Evolutionary conservation across 2,797 vertebrate species (phyloP).

Genomic region (Rachycentron canadum): DNA sequence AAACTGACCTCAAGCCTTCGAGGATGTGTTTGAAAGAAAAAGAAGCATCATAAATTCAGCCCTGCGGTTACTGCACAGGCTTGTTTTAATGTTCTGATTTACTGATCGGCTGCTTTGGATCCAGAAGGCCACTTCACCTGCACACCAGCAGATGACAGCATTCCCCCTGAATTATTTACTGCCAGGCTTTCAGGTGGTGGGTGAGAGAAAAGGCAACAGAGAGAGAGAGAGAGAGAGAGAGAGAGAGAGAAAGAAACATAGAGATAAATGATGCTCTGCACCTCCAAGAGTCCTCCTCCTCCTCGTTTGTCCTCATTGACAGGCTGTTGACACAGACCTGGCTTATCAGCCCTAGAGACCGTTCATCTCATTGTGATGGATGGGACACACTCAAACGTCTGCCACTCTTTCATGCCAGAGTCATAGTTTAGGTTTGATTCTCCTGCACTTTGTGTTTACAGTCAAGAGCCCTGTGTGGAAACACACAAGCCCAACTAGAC

Average conservation of each 20-base stretch:
- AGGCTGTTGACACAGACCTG: constrained; percentile 74
- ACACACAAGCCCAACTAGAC: constrained; percentile 37
- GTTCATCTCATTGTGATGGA: constrained; percentile 72
- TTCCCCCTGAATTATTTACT: constrained; percentile 54
- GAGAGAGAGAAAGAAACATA: constrained; percentile 9
- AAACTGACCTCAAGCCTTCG: constrained; percentile 9
- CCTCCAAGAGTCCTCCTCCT: constrained; percentile 51
- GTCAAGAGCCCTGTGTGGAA: constrained; percentile 14
- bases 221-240: constrained; percentile 19
- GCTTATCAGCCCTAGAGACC: constrained; percentile 70
- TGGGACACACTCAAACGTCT: constrained; percentile 55
- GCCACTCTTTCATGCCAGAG: constrained; percentile 47
- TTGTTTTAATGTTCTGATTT: constrained; percentile 18
- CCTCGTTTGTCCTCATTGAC: constrained; percentile 79
- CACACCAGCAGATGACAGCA: constrained; percentile 68
- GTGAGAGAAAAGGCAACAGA: constrained; percentile 21
- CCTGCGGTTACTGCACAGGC: not conserved
- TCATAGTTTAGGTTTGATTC: constrained; percentile 48
- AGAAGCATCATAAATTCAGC: not conserved
- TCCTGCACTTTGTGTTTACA: constrained; percentile 54
- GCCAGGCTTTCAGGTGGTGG: constrained; percentile 6
- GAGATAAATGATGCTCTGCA: constrained; percentile 60
- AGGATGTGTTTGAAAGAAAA: not conserved
- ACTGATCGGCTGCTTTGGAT: not conserved
- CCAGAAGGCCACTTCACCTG: constrained; percentile 35